These are phyloP conservation scores for Pyrrhosoma nymphula DNA, from an alignment of 2,888 invertebrate genomes.

Conservation along the genomic window DNA sequence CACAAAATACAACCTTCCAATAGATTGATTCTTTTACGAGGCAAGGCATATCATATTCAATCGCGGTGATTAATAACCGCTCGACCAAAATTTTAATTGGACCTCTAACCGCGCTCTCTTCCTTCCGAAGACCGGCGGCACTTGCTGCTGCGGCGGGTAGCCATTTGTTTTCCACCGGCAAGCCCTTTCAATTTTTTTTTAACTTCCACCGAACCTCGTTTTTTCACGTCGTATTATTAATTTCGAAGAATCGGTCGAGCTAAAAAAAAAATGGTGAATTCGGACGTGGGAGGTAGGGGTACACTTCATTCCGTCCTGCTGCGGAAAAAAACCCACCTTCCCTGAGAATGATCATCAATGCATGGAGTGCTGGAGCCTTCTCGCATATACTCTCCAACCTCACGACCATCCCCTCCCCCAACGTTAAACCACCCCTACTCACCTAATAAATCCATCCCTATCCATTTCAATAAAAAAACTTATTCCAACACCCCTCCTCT, in stretches of 20 bases:
- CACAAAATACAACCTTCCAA: not conserved
- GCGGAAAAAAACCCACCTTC: not conserved
- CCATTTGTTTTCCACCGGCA: not conserved
- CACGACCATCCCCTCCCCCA: not conserved
- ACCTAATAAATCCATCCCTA: not conserved
- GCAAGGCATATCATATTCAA: not conserved
- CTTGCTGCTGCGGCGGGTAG: not conserved
- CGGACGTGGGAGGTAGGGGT: not conserved
- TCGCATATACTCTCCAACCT: not conserved
- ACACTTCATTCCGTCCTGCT: not conserved
- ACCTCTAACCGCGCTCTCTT: not conserved
- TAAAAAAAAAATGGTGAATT: not conserved
- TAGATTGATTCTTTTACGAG: not conserved
- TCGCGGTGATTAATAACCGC: not conserved
- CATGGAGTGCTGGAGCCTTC: not conserved
- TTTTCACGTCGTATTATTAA: not conserved
- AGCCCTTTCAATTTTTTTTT: not conserved
- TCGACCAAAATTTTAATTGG: not conserved
- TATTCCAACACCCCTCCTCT: not conserved
- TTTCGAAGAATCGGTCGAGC: not conserved
- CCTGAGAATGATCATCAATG: conserved; percentile 1
- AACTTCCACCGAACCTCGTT: not conserved
- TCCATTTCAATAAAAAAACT: not conserved
- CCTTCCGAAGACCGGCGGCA: not conserved
- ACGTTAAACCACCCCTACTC: not conserved